Percentiles rank a stretch among this genome's conserved stretches.
Evolutionary conservation across 2,797 vertebrate genomes (phyloP).

Genomic region (Trichosurus vulpecula): DNA sequence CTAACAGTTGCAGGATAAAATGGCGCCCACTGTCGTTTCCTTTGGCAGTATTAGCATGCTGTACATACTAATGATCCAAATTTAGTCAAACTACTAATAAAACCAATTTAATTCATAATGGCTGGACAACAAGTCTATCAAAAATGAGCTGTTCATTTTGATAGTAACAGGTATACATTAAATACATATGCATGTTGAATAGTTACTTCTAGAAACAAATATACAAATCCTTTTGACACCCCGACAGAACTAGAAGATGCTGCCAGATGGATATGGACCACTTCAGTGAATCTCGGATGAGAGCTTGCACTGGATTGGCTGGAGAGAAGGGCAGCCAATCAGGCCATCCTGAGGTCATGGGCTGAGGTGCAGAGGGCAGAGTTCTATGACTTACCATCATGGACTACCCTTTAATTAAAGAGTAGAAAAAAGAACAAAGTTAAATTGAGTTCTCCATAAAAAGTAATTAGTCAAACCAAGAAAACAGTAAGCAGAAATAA

Average conservation of each 20-base stretch:
- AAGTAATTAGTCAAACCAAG: slow-evolving; percentile 84
- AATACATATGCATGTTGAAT: slow-evolving; percentile 84
- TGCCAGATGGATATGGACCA: slow-evolving; percentile 98
- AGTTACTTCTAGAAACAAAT: slow-evolving; percentile 94
- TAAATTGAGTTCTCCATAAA: slow-evolving; percentile 96
- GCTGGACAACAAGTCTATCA: slow-evolving; percentile 77
- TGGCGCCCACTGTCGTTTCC: slow-evolving; percentile 56
- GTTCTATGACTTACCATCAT: slow-evolving; percentile 99
- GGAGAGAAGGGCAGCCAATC: slow-evolving; percentile 99
- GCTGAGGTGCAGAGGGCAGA: slow-evolving; percentile 99
- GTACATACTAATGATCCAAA: slow-evolving; percentile 65
- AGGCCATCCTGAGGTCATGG: slow-evolving; percentile 99
- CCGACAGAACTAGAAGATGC: slow-evolving; percentile 98
- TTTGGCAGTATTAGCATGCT: slow-evolving; percentile 74
- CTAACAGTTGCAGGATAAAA: slow-evolving; percentile 53
- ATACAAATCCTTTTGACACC: slow-evolving; percentile 99
- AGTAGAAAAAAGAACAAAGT: slow-evolving; percentile 99
- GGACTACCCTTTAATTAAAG: slow-evolving; percentile 99
- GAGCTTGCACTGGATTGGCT: slow-evolving; percentile 99
- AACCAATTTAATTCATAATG: slow-evolving; percentile 59
- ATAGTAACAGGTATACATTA: slow-evolving; percentile 85
- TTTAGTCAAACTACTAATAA: slow-evolving; percentile 67
- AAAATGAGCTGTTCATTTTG: slow-evolving; percentile 79
- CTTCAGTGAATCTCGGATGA: slow-evolving; percentile 99
- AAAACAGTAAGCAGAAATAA: slow-evolving; percentile 92